Conservation (phyloP, 2,113 vertebrate species). For the Nothocercus julius region DNA sequence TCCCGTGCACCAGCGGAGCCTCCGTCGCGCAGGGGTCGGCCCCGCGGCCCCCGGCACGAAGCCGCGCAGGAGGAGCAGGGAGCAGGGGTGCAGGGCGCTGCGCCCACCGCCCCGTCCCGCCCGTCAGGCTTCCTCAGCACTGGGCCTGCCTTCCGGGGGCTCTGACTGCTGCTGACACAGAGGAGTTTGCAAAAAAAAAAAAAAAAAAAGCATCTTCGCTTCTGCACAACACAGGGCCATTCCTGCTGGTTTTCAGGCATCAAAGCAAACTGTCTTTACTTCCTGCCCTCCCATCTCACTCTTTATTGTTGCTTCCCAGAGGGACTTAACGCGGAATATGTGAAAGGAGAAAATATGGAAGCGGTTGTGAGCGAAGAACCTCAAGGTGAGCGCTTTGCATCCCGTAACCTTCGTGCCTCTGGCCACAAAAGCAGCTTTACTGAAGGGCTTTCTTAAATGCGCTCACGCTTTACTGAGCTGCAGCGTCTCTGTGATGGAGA, state of each 20-base stretch:
- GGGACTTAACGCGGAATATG: slow-evolving; percentile 87
- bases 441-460: neutral
- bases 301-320: slow-evolving; percentile 77
- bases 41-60: neutral
- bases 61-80: neutral
- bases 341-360: slow-evolving; percentile 90
- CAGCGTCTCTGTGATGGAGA: neutral
- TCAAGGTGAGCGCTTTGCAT: slow-evolving; percentile 82
- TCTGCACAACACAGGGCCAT: neutral
- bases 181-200: neutral
- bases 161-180: neutral
- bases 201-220: neutral
- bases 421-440: neutral
- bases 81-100: neutral
- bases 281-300: neutral
- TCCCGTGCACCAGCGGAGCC: neutral
- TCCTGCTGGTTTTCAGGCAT: neutral
- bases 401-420: neutral
- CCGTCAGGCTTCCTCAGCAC: neutral
- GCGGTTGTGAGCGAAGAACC: slow-evolving; percentile 89
- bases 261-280: neutral
- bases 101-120: neutral
- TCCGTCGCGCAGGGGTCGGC: neutral
- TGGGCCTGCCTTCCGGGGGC: neutral
- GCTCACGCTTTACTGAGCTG: rapidly evolving